Conservation (phyloP, 37 sponge, comb jelly and placozoan genomes). For the Chondrosia reniformis region DNA sequence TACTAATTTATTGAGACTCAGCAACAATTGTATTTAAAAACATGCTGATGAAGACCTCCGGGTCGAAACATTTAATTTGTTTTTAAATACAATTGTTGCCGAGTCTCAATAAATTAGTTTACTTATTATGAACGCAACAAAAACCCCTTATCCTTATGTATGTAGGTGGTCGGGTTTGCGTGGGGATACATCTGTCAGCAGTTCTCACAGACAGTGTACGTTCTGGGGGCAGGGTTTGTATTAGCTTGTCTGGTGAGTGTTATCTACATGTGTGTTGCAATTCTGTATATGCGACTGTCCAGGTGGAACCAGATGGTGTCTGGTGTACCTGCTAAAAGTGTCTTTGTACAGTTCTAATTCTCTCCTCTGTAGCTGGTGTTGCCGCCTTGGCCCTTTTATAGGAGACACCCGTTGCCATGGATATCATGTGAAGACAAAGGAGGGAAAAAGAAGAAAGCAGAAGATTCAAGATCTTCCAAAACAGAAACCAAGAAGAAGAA, state of each 20-base stretch:
- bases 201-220: constrained; percentile 82
- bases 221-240: constrained; percentile 79
- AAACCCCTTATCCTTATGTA: background rate
- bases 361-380: constrained; percentile 57
- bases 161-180: constrained; percentile 89
- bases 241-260: constrained; percentile 74
- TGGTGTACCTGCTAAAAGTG: too few species aligned
- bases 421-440: background rate
- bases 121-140: background rate
- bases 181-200: constrained; percentile 95
- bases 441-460: background rate
- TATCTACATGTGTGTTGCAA: background rate
- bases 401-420: constrained; percentile 70
- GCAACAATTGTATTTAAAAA: background rate
- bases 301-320: too few species aligned
- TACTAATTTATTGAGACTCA: background rate
- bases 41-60: too few species aligned
- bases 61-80: too few species aligned
- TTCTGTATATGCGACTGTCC: too few species aligned
- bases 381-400: constrained; percentile 85
- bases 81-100: background rate
- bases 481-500: background rate
- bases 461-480: background rate
- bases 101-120: background rate
- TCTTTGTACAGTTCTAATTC: background rate